Evolutionary conservation across 2,797 vertebrate genomes (phyloP), one percentile per base, ranked within the genome.

Genomic region (Hafferia zeledoni): DNA sequence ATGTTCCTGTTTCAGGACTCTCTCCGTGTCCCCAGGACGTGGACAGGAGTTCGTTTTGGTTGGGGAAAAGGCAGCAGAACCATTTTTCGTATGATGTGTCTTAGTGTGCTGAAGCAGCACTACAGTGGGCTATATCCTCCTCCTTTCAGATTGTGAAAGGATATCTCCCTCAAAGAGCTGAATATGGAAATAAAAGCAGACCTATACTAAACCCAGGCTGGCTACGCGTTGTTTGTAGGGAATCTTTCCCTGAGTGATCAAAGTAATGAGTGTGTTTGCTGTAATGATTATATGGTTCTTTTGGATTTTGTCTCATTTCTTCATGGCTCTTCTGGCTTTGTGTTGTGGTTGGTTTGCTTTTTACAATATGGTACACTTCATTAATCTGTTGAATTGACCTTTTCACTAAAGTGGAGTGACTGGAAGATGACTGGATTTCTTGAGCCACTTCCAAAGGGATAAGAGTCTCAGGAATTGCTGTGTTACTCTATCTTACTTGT

Each of bases 41-140:
- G 93, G 97, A 97, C 72, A 82, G 82, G 61, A 52, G 57, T 91
- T 57, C 17, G 2, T 94, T 94, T 89, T 55, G 74, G 55, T 35
- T 75, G 93, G 95, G 91, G 72, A 84, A 96, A 90, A 69, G 91
- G 87, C 95, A 90, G 39, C 87, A 60, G 82, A 93, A 69, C 70
- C 47, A 90, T 88, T 94, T 94, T 96, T 96, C 80, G 94, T 95
- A 95, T 94, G 87, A 92, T 69, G 94, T 97, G 97, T 96, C 97
- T 98, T 98, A 98, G 97, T 95, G 98, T 98, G 98, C 98, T 98
- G 96, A 98, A 98, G 96, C 98, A 98, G 98, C 98, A 97, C 98
- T 98, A 98, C 97, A 98, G 98, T 94, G 98, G 98, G 98, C 98
- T 98, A 92, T 98, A 98, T 98, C 98, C 98, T 99, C 98, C 98